Base-by-base conservation (phyloP, 2,113 vertebrate species). In the Xenopus laevis region DNA sequence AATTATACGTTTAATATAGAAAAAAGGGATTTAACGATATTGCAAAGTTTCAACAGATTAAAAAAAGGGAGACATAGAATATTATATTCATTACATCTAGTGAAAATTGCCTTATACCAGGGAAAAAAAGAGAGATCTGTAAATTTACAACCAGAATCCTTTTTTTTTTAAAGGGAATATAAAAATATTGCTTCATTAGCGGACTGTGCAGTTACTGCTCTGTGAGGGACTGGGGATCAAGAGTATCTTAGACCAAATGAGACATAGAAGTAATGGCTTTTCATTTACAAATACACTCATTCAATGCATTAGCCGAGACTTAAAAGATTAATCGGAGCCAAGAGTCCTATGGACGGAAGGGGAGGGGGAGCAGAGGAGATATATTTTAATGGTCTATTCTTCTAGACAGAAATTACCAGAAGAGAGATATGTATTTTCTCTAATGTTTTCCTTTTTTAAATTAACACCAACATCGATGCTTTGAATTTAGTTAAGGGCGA, bases 131-230 rank as follows among this genome's bases (percentile, higher is more conserved):
- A 68, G 50, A 69, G 40, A 63, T 76, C 58, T 46, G 27, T 57
- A 77, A 77, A 77, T 77, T 63, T 70, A 77, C 64, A 77, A 77
- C 69, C 67, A 64, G 40, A 64, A 33, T 11, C 47, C 7, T 18
- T 55, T 62, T 68, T 65, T 50, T 72, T 74, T 27, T 27, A 27
- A 64, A 47, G 66, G 59, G 17, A 77, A 70, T 70, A 60, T 77
- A 77, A 77, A 40, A 77, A 77, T 77, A 70, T 77, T 69, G 60
- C 74, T 77, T 77, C 74, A 77, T 77, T 77, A 77, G 67, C 59
- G 16, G 65, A 30, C 66, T 23, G 47, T 50, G 66, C 74, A 77
- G 65, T 68, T 40, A 40, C 65, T 15, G 46, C 66, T 76, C 63
- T 68, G 59, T 64, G 66, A 69, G 65, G 66, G 46, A 63, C 73